Evolutionary conservation across 2,113 vertebrate genomes (phyloP).

Genomic region (Corythaixoides concolor): DNA sequence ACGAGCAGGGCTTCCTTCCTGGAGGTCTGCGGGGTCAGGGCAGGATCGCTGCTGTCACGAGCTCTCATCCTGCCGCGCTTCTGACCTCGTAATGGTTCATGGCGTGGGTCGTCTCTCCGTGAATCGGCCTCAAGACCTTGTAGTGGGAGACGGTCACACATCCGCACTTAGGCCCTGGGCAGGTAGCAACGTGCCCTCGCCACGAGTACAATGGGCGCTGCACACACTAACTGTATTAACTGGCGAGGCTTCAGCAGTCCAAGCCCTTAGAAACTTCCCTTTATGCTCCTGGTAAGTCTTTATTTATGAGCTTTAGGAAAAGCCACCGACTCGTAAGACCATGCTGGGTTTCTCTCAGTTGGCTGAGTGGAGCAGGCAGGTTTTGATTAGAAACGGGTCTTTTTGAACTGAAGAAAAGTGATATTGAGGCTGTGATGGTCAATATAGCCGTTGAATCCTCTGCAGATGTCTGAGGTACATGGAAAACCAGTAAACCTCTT

Average conservation of each 20-base stretch:
- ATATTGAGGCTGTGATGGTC: background rate
- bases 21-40: rapidly evolving
- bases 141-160: background rate
- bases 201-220: rapidly evolving
- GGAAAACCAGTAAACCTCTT: background rate
- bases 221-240: background rate
- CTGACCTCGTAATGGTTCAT: rapidly evolving
- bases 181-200: background rate
- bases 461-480: background rate
- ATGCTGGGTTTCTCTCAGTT: background rate
- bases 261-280: background rate
- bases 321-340: background rate
- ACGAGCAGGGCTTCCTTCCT: background rate
- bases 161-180: rapidly evolving
- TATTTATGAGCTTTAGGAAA: background rate
- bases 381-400: background rate
- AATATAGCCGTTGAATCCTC: background rate
- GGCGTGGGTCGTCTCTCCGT: rapidly evolving
- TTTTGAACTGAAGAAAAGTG: background rate
- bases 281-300: background rate
- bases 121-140: rapidly evolving
- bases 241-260: background rate
- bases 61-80: rapidly evolving
- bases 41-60: background rate
- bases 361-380: background rate